A percentile compares a stretch with the other conserved stretches of the same genome.
phyloP scores from a whole-genome alignment of 2,888 invertebrate genomes.

The Pandemis corylana region DNA sequence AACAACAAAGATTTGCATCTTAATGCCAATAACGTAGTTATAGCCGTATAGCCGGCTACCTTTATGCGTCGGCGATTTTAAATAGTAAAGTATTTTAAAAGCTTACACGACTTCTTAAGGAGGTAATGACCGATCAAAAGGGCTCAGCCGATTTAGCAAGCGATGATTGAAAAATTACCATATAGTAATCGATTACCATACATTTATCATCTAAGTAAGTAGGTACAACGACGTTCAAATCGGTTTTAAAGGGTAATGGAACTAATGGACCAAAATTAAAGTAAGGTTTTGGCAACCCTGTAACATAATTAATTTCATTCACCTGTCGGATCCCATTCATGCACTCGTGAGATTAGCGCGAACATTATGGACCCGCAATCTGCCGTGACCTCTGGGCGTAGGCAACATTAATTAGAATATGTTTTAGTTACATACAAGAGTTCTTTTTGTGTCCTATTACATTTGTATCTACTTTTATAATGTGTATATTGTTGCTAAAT shows the following conservation, averaged over 20 bases:
- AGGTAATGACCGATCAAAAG: slow-evolving; percentile 6
- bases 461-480: neutral
- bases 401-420: slow-evolving; percentile 35
- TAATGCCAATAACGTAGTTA: slow-evolving; percentile 23
- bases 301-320: slow-evolving; percentile 51
- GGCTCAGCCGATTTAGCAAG: neutral
- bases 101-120: slow-evolving; percentile 7
- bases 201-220: neutral
- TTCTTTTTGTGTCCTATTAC: slow-evolving; percentile 23
- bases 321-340: slow-evolving; percentile 56
- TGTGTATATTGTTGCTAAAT: neutral
- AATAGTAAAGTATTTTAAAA: slow-evolving; percentile 20
- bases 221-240: neutral
- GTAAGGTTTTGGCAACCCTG: slow-evolving; percentile 46
- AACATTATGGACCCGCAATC: slow-evolving; percentile 35
- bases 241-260: neutral
- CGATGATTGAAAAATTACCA: neutral
- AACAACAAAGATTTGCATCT: slow-evolving; percentile 37
- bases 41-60: slow-evolving; percentile 4
- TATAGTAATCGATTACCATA: neutral
- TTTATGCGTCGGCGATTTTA: neutral
- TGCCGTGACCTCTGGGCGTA: slow-evolving; percentile 33
- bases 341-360: slow-evolving; percentile 42
- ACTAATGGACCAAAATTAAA: slow-evolving; percentile 13
- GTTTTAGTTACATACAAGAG: slow-evolving; percentile 27